Base-by-base conservation (phyloP, 2,888 invertebrate genomes). In the Hedychridium roseum region DNA sequence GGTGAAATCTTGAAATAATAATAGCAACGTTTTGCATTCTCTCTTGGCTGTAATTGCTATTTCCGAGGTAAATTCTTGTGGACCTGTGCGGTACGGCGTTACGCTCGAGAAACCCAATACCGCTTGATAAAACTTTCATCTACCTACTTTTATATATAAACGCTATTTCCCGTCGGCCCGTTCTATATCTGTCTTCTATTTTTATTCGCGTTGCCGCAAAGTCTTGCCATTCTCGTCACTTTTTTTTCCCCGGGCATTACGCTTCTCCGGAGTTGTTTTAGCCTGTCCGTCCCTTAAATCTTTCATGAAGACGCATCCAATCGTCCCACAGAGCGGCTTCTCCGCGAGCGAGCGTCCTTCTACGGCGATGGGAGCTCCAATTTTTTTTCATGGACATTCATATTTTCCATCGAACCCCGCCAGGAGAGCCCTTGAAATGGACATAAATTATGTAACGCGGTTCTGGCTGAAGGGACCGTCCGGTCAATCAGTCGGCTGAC, bases 361-460 rank as follows among this genome's bases (percentile, higher is more conserved):
- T n/a, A 16, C 9, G 26, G 28, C 12, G 12, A 47, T 40, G 31
- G 40, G 40, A 45, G 44, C 40, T 12, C 1, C 40, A 35, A 45
- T 40, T 40, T 39, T 45, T n/a, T 21, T 35, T 35, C 16, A 16
- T 9, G 42, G 17, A 14, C 32, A 18, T 36, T 54, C 48, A 55
- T 55, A 48, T 46, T 44, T 31, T 40, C 36, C 32, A 48, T 57
- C 32, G 57, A 23, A 38, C 44, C 44, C 50, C 54, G 49, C 45
- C 48, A n/a, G 43, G 34, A 34, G 36, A 41, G 44, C 48, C 40
- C 37, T 49, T 50, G 28, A 41, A 11, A 37, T 32, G 45, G 44
- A 49, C 63, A 60, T 63, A 64, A 66, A 66, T 64, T 65, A 59
- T 57, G 60, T 51, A 57, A 53, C 56, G 46, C 37, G 39, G 43